Evolutionary conservation across 2,797 vertebrate species (phyloP).

Genomic region (Ptychobarbus kaznakovi): DNA sequence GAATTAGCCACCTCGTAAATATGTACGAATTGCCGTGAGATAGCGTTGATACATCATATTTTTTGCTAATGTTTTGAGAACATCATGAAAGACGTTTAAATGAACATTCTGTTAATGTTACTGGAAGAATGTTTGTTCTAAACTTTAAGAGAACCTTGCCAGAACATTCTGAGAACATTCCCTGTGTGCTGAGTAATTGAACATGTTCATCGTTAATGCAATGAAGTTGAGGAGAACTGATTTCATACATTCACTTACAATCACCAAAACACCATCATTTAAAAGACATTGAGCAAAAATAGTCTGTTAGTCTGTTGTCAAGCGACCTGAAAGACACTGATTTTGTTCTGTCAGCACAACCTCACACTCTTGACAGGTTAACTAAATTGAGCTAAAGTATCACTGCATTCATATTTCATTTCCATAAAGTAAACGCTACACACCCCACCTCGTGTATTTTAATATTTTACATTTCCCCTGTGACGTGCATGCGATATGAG

Average conservation of each 20-base stretch:
- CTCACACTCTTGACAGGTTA: constrained; percentile 65
- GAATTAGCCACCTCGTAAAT: too few species aligned
- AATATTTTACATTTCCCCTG: constrained; percentile 83
- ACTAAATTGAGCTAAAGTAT: constrained; percentile 74
- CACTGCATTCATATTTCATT: constrained; percentile 81
- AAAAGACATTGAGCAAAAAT: background rate
- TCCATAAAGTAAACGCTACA: constrained; percentile 81
- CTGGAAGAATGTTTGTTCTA: background rate
- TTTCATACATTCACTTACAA: background rate
- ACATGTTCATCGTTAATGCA: background rate
- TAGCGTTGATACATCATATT: background rate
- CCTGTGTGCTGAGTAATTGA: background rate
- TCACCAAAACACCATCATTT: background rate
- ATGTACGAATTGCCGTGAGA: too few species aligned
- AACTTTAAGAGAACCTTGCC: background rate
- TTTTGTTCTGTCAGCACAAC: constrained; percentile 64
- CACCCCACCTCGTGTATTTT: constrained; percentile 73
- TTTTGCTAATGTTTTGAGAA: background rate
- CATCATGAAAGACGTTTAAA: background rate
- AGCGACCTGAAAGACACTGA: constrained; percentile 64
- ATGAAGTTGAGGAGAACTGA: constrained; percentile 10
- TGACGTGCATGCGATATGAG: constrained; percentile 83
- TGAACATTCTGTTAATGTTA: background rate
- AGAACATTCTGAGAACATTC: background rate
- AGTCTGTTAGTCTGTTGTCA: background rate